Evolutionary conservation across 2,113 vertebrate genomes (phyloP), one percentile per base, ranked within the genome.

Genomic region (Bambusicola thoracicus): DNA sequence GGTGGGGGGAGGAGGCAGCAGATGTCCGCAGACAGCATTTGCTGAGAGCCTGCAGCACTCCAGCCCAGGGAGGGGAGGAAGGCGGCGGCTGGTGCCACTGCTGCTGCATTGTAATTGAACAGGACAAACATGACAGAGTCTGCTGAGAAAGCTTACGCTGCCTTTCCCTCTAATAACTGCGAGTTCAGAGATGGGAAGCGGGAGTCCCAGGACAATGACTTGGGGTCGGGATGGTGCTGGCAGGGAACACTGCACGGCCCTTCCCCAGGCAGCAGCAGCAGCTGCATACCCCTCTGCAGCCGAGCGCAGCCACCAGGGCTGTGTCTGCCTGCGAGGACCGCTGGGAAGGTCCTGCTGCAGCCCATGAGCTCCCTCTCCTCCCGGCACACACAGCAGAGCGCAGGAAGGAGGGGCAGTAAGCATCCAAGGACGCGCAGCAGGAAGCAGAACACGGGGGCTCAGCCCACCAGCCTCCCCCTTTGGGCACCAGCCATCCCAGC

Each of bases 1-100:
- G 2, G 66, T 79, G 95, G 91, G 94, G 19, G 92, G 94, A 87
- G 95, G 96, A 95, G 89, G 95, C 89, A 89, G 91, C 96, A 96
- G 95, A 96, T 94, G 94, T 95, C 94, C 8, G 22, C 94, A 95
- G 93, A 92, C 93, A 91, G 85, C 75, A 15, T 66, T 85, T 76
- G 77, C 67, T 0, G 81, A 73, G 82, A 91, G 94, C 91, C 91
- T 63, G 91, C 91, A 89, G 89, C 27, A 0, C 92, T 89, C 53
- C 74, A 92, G 89, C 72, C 81, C 79, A 85, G 67, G 1, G 5
- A 69, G 55, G 48, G 78, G 55, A 92, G 70, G 84, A 53, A 87
- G 78, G 87, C 78, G 38, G 94, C 13, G 55, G 89, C 89, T 91
- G 91, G 87, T 91, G 89, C 78, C 81, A 19, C 91, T 24, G 91